Evolutionary conservation across 1,140 invertebrate genomes (phyloP).

Genomic region (Pseudomyrmex gracilis): DNA sequence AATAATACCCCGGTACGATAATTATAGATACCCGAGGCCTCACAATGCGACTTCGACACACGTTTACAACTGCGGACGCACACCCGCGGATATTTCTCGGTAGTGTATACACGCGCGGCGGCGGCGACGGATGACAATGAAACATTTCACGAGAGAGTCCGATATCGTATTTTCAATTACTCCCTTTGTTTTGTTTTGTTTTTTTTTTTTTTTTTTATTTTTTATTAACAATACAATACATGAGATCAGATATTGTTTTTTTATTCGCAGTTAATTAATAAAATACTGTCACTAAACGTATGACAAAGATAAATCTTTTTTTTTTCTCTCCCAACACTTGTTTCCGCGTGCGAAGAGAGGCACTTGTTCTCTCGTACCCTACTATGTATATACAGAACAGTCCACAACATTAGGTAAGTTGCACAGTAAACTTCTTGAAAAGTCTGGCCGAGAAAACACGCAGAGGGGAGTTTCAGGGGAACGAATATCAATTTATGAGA

Average conservation of each 20-base stretch:
- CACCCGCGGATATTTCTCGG: constrained; percentile 36
- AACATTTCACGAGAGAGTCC: constrained; percentile 17
- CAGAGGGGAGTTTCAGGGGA: neutral
- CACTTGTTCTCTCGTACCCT: neutral
- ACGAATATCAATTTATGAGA: constrained; percentile 32
- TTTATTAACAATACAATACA: too few species aligned
- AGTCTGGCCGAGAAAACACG: neutral
- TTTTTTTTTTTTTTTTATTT: too few species aligned
- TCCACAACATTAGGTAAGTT: neutral
- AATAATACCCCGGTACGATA: constrained; percentile 73
- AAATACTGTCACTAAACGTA: too few species aligned
- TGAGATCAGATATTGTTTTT: neutral
- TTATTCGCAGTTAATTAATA: too few species aligned
- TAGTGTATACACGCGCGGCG: constrained; percentile 34
- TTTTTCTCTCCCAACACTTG: neutral
- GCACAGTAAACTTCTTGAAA: neutral
- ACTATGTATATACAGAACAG: neutral
- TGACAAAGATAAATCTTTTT: too few species aligned
- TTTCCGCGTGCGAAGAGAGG: neutral
- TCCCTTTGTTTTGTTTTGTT: neutral
- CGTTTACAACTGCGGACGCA: constrained; percentile 42
- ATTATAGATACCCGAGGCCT: constrained; percentile 71
- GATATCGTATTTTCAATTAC: too few species aligned
- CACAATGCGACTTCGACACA: constrained; percentile 61
- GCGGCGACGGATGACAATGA: constrained; percentile 11